These are phyloP conservation scores for Ara ararauna DNA, from an alignment of 2,797 vertebrate genomes.

Conservation along the genomic window DNA sequence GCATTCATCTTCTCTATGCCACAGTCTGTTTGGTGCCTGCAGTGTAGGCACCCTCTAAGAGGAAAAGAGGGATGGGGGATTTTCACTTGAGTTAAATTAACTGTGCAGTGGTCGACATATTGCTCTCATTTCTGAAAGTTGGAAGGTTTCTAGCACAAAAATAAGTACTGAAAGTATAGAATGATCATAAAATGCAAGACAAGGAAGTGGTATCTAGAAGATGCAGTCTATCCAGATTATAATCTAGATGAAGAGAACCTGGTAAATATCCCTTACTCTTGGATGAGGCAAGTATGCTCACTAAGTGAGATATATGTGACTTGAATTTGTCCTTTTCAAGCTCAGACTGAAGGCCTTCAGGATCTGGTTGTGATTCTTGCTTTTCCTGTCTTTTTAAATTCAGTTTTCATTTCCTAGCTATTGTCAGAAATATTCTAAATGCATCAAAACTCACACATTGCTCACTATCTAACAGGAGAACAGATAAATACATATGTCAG, in stretches of 20 bases:
- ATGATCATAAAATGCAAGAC: not conserved
- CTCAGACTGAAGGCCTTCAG: not conserved
- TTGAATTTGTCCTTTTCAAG: not conserved
- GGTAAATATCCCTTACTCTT: not conserved
- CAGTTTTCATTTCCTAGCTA: not conserved
- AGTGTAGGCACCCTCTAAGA: rapidly evolving
- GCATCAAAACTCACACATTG: not conserved
- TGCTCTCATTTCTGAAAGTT: not conserved
- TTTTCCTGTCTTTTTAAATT: not conserved
- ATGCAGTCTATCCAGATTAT: not conserved
- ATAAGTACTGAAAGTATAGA: not conserved
- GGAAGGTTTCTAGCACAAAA: not conserved
- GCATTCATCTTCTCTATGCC: not conserved
- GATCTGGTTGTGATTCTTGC: not conserved
- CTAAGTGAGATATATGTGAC: not conserved
- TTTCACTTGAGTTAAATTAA: not conserved
- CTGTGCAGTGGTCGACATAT: not conserved
- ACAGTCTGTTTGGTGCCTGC: not conserved
- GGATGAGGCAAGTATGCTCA: not conserved
- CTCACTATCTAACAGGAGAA: conserved; percentile 14
- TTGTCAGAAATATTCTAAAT: conserved; percentile 21
- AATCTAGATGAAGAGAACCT: not conserved
- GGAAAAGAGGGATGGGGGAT: not conserved
- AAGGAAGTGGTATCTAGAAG: not conserved
- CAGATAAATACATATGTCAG: conserved; percentile 39